Evolutionary conservation across 2,797 vertebrate genomes (phyloP).

Genomic region (Clarias platycephalus): DNA sequence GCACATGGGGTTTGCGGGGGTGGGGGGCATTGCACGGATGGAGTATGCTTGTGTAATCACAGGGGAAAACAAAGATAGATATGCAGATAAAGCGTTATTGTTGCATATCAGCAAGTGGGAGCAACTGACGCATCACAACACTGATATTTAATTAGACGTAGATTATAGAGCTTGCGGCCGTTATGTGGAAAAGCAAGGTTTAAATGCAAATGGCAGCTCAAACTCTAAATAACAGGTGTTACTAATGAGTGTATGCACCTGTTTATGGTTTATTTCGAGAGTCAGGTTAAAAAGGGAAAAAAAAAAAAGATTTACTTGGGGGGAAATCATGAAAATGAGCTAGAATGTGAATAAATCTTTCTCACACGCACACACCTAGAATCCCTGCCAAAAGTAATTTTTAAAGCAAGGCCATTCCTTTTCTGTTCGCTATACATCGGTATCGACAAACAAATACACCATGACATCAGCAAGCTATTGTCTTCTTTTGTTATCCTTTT

Average conservation of each 20-base stretch:
- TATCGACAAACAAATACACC: no score
- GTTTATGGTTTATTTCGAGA: not conserved
- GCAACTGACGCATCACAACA: not conserved
- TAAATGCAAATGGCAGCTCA: not conserved
- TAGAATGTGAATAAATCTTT: not conserved
- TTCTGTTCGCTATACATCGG: not conserved
- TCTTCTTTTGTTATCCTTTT: not conserved
- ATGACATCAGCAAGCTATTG: not conserved
- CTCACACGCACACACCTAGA: not conserved
- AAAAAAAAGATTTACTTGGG: not conserved
- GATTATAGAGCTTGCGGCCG: not conserved
- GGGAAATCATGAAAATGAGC: not conserved
- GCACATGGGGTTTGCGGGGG: no score
- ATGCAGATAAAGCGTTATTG: not conserved
- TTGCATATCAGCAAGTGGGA: not conserved
- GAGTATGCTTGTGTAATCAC: not conserved
- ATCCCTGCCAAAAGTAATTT: not conserved
- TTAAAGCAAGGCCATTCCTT: not conserved
- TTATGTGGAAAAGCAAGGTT: not conserved
- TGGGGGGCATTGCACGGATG: not conserved
- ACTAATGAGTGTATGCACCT: no score
- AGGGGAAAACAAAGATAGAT: not conserved
- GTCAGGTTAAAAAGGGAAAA: not conserved
- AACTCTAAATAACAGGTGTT: no score
- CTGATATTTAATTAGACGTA: not conserved